Percentiles rank a stretch among this genome's conserved stretches.
Evolutionary conservation across 2,888 invertebrate genomes (phyloP).

Genomic region (Nomada fucata): DNA sequence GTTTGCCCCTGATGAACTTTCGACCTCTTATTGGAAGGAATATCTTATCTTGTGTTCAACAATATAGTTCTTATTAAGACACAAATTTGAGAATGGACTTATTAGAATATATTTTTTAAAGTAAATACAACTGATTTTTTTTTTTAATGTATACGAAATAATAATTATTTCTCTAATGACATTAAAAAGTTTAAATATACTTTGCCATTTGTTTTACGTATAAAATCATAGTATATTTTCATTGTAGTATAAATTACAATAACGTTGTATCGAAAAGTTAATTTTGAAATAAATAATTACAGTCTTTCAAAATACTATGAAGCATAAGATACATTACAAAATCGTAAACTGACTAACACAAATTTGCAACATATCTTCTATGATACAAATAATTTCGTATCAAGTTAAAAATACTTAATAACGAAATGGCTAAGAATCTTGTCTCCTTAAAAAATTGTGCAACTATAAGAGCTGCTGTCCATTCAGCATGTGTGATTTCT

Average conservation of each 20-base stretch:
- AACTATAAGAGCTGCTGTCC: too few species aligned
- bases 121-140: background rate
- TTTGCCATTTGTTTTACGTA: slow-evolving; percentile 22
- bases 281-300: background rate
- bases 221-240: slow-evolving; percentile 4
- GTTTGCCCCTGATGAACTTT: slow-evolving; percentile 46
- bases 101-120: background rate
- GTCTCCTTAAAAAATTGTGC: background rate
- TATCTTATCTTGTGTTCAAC: slow-evolving; percentile 19
- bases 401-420: background rate
- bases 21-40: slow-evolving; percentile 23
- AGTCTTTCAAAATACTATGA: too few species aligned
- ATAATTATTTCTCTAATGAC: background rate
- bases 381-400: background rate
- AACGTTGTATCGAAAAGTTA: background rate
- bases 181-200: slow-evolving; percentile 21
- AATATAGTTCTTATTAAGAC: background rate
- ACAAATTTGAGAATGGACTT: slow-evolving; percentile 3
- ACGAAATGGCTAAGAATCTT: background rate
- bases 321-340: background rate
- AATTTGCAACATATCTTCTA: background rate
- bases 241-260: slow-evolving; percentile 5
- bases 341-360: background rate
- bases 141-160: background rate
- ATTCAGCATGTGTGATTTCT: too few species aligned